These are phyloP conservation scores for Ips typographus DNA, from an alignment of 1,140 invertebrate species.

Conservation along the genomic window DNA sequence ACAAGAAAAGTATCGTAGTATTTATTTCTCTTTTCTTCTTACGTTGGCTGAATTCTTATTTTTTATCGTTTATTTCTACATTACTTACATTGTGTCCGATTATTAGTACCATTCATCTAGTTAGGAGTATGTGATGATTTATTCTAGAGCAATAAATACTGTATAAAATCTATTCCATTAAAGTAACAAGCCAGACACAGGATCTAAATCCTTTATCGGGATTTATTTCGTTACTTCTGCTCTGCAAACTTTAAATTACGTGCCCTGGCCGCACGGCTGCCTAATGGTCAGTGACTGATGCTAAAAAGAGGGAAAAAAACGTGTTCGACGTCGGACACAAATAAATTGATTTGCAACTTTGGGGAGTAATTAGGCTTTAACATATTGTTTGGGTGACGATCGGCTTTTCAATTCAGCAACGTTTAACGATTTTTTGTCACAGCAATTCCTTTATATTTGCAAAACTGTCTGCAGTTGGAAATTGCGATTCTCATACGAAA, in stretches of 20 bases:
- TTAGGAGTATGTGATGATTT: no score
- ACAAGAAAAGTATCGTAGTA: no score
- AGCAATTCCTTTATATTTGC: no score
- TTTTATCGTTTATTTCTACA: no score
- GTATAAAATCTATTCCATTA: constrained; percentile 13
- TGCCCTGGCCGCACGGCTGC: constrained; percentile 27
- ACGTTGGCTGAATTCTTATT: no score
- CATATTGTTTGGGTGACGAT: constrained; percentile 3
- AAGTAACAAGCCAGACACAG: constrained; percentile 18
- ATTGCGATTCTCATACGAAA: no score
- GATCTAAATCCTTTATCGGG: constrained; percentile 32
- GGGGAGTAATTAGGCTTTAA: constrained; percentile 12
- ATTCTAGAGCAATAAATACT: not conserved
- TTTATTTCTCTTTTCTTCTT: no score
- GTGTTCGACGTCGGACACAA: constrained; percentile 14
- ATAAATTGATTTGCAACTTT: constrained; percentile 30
- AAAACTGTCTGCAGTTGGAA: no score
- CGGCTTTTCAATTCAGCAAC: not conserved
- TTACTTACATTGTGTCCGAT: no score
- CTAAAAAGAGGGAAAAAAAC: constrained; percentile 19
- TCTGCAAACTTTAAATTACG: constrained; percentile 34
- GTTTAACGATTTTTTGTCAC: no score
- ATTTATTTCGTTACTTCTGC: constrained; percentile 34
- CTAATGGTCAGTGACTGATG: constrained; percentile 32
- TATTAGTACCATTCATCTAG: no score